Base-by-base conservation (phyloP, 1,140 invertebrate genomes). In the Eriocheir sinensis region DNA sequence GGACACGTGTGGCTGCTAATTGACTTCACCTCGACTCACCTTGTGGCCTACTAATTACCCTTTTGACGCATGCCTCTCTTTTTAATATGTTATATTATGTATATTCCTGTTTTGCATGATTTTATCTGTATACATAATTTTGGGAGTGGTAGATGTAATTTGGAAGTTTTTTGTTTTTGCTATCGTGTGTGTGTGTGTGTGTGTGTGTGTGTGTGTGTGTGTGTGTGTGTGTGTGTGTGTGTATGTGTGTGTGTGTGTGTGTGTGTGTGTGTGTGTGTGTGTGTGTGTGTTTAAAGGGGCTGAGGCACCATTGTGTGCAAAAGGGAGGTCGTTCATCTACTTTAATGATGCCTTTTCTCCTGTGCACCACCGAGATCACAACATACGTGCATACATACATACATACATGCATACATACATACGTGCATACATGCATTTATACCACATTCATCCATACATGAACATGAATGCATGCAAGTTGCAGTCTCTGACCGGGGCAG, bases 221-320 rank as follows among this genome's bases (percentile, higher is more conserved):
- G 44, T 48, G 44, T 48, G 44, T 48, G 44, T 48, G 44, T 48
- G 44, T 48, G 44, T 48, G 44, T 48, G 44, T 8, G 21, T 72
- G 12, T 72, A n/a, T 1, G 12, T 72, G 60, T 48, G 44, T 72
- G 60, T 72, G 60, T 72, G 60, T 72, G 60, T 72, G 60, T 72
- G 60, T 72, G 60, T n/a, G 8, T 2, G 21, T 72, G 60, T 72
- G 60, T 72, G 60, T 72, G 60, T 72, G 60, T 72, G 60, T 72
- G 60, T 72, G 60, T 72, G 60, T 72, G 60, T 72, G 60, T 72
- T 53, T 72, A 72, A 72, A 72, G 60, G 60, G 60, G 60, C 60
- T 72, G 60, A n/a, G n/a, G 27, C n/a, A 21, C 12, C 27, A n/a
- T 4, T 72, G 60, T 72, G 60, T 72, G 17, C n/a, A 21, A 72